Evolutionary conservation across 2,113 vertebrate genomes (phyloP).

Genomic region (Antigone vipio): DNA sequence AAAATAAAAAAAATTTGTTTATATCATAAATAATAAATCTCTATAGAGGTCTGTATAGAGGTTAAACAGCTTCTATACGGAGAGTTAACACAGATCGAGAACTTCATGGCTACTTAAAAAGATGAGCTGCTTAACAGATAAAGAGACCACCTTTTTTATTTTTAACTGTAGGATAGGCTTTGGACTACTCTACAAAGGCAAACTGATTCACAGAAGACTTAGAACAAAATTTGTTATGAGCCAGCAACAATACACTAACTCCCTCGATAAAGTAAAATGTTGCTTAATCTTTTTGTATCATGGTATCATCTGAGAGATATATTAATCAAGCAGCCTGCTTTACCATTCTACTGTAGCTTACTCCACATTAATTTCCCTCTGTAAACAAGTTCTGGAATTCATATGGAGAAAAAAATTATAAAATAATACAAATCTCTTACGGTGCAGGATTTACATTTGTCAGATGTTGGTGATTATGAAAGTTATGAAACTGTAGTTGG

Average conservation of each 20-base stretch:
- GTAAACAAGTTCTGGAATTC: not conserved
- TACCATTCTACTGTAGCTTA: not conserved
- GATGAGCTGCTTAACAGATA: not conserved
- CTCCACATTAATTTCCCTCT: not conserved
- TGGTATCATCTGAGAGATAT: not conserved
- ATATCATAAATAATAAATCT: not conserved
- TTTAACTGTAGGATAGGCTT: not conserved
- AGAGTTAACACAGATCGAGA: not conserved
- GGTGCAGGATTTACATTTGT: not conserved
- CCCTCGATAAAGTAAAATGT: not conserved
- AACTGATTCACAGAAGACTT: not conserved
- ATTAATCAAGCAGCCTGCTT: not conserved
- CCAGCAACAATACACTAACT: not conserved
- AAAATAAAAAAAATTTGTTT: not conserved
- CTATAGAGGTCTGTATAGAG: not conserved
- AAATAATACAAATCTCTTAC: not conserved
- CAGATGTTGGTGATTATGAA: not conserved
- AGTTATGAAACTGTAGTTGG: not conserved
- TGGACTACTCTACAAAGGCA: not conserved
- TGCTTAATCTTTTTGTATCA: not conserved
- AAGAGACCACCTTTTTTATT: not conserved
- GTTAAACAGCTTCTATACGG: not conserved
- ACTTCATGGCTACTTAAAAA: not conserved
- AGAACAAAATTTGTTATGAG: not conserved
- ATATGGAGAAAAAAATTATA: not conserved